A percentile compares a stretch with the other conserved stretches of the same genome.
These are phyloP conservation scores for Stichodactyla mertensii DNA, from an alignment of 64 coral and sea anemone genomes.

Conservation along the genomic window DNA sequence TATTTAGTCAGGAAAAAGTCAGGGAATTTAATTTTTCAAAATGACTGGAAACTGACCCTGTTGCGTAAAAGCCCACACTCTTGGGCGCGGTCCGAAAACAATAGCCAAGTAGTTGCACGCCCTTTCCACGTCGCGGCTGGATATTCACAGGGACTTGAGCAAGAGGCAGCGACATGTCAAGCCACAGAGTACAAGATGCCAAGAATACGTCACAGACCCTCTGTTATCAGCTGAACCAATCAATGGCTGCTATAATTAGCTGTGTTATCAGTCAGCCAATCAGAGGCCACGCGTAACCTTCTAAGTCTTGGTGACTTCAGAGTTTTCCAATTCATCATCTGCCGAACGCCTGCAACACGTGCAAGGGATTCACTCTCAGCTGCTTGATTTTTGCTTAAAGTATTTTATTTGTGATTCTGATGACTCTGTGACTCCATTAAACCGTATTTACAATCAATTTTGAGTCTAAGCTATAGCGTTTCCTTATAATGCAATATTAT, in stretches of 20 bases:
- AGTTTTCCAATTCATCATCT: background rate
- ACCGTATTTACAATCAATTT: background rate
- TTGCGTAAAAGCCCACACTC: background rate
- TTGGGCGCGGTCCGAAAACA: background rate
- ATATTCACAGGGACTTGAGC: background rate
- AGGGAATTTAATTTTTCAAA: too few species aligned
- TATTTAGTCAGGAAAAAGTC: too few species aligned
- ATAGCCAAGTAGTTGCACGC: background rate
- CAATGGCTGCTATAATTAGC: background rate
- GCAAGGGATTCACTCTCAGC: background rate
- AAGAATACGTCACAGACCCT: background rate
- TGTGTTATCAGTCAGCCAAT: constrained; percentile 15
- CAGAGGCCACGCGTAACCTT: constrained; percentile 23
- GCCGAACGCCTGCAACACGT: background rate
- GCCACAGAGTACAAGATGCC: background rate
- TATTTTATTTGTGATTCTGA: background rate
- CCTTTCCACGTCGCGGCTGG: background rate
- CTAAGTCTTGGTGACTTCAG: constrained; percentile 10
- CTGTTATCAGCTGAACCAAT: background rate
- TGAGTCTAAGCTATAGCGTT: too few species aligned
- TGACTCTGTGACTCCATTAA: background rate
- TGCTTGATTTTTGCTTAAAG: background rate
- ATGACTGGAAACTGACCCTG: background rate
- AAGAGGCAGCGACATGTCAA: background rate
- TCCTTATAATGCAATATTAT: too few species aligned